phyloP scores from a whole-genome alignment of 1,140 invertebrate species.

The Ostrea denselamellosa region DNA sequence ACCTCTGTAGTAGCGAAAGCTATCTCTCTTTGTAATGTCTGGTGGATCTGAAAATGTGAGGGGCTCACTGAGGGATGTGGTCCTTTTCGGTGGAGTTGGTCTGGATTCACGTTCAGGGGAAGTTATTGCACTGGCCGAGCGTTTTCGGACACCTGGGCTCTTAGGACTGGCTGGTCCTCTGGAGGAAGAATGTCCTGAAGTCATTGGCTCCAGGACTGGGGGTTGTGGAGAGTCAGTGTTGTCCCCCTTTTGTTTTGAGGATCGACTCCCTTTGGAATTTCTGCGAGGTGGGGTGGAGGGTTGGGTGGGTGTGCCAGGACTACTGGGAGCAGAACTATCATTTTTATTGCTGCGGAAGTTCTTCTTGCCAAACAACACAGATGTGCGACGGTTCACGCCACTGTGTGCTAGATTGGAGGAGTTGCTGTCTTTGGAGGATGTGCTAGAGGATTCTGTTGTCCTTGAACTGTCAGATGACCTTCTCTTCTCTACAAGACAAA shows the following conservation, averaged over 20 bases:
- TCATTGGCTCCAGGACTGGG: constrained; percentile 64
- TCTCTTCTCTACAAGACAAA: constrained; percentile 53
- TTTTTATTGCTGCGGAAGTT: constrained; percentile 72
- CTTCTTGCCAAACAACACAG: constrained; percentile 90
- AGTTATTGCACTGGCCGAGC: constrained; percentile 69
- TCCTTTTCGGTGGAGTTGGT: constrained; percentile 71
- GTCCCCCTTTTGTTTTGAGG: constrained; percentile 58
- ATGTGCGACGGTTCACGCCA: constrained; percentile 89
- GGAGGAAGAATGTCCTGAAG: constrained; percentile 48
- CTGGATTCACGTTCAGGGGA: constrained; percentile 57
- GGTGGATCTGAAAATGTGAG: constrained; percentile 65
- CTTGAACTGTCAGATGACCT: constrained; percentile 58
- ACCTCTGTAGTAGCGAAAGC: constrained; percentile 71
- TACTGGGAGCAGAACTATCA: constrained; percentile 49
- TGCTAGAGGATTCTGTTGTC: constrained; percentile 57
- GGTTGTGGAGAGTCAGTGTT: constrained; percentile 64
- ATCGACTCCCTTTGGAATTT: constrained; percentile 63
- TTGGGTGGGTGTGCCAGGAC: constrained; percentile 57
- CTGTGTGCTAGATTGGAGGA: constrained; percentile 69
- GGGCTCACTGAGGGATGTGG: constrained; percentile 60
- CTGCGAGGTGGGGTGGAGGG: constrained; percentile 52
- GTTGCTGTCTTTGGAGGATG: constrained; percentile 58
- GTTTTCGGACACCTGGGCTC: constrained; percentile 66
- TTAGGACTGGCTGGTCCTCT: constrained; percentile 60
- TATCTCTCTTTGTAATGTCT: constrained; percentile 68